phyloP scores from a whole-genome alignment of 2,113 vertebrate genomes.

The Anguilla rostrata region DNA sequence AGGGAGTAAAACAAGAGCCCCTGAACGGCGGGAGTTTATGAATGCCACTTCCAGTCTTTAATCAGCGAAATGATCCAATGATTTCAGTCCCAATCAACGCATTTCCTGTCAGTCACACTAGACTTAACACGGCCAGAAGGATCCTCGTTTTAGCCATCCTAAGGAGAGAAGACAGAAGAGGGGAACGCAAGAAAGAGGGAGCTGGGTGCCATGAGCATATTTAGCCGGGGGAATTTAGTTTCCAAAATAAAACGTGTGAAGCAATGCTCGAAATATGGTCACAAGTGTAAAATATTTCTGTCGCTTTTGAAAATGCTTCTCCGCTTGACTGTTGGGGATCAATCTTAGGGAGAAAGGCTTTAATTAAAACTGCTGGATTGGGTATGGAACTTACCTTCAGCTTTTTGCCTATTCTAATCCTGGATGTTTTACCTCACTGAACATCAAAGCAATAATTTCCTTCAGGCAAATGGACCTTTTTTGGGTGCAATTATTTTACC shows the following conservation, averaged over 20 bases:
- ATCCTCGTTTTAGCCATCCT: background rate
- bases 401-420: background rate
- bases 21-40: slow-evolving; percentile 59
- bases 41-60: slow-evolving; percentile 64
- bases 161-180: slow-evolving; percentile 8
- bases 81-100: slow-evolving; percentile 70
- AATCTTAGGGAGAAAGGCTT: background rate
- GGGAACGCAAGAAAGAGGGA: slow-evolving; percentile 5
- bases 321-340: background rate
- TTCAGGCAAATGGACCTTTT: background rate
- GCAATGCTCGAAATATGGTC: background rate
- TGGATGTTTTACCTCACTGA: background rate
- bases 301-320: background rate
- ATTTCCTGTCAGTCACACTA: slow-evolving; percentile 74
- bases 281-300: too few relatives aligned
- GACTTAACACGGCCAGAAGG: slow-evolving; percentile 47
- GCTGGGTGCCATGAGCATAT: background rate
- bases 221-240: background rate
- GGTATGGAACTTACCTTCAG: background rate
- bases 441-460: background rate
- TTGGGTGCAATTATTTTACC: background rate
- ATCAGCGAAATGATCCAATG: slow-evolving; percentile 68
- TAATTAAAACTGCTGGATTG: slow-evolving; percentile 1
- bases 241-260: background rate
- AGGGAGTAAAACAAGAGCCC: slow-evolving; percentile 46